Conservation (phyloP, 2,888 invertebrate genomes). For the Tuberolachnus salignus region DNA sequence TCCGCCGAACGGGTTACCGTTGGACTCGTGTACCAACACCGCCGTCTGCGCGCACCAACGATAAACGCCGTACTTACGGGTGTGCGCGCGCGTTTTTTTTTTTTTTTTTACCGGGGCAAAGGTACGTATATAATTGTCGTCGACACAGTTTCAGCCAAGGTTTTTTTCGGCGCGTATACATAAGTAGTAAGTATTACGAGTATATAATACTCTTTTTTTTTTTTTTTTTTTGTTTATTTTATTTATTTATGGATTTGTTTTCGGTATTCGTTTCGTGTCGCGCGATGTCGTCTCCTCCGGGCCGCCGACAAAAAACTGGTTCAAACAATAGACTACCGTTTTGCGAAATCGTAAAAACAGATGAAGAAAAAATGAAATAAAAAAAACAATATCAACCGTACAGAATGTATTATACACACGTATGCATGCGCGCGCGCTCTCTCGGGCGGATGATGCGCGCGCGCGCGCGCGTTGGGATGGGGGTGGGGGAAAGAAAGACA, state of each 20-base stretch:
- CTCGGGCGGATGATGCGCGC: not conserved
- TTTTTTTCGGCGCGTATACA: not conserved
- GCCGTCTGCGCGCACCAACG: too few relatives aligned
- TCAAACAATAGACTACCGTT: constrained; percentile 56
- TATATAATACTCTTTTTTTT: too few relatives aligned
- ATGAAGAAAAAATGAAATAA: not conserved
- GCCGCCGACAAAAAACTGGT: constrained; percentile 35
- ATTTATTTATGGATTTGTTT: too few relatives aligned
- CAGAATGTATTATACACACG: not conserved
- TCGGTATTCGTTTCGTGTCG: constrained; percentile 8
- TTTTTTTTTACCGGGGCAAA: too few relatives aligned
- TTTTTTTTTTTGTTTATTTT: too few relatives aligned
- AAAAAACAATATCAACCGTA: not conserved
- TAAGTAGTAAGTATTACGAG: not conserved
- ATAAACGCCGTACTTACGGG: too few relatives aligned
- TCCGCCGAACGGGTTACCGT: not conserved
- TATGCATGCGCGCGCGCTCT: too few relatives aligned
- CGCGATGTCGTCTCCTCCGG: not conserved
- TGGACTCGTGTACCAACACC: not conserved
- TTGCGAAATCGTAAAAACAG: constrained; percentile 38
- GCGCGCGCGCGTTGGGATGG: not conserved
- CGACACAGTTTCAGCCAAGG: constrained; percentile 43
- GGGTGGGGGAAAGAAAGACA: not conserved
- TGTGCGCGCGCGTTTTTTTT: too few relatives aligned
- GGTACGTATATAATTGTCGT: not conserved